Conservation (phyloP, 2,797 vertebrate species). For the Arremon brunneinucha region DNA sequence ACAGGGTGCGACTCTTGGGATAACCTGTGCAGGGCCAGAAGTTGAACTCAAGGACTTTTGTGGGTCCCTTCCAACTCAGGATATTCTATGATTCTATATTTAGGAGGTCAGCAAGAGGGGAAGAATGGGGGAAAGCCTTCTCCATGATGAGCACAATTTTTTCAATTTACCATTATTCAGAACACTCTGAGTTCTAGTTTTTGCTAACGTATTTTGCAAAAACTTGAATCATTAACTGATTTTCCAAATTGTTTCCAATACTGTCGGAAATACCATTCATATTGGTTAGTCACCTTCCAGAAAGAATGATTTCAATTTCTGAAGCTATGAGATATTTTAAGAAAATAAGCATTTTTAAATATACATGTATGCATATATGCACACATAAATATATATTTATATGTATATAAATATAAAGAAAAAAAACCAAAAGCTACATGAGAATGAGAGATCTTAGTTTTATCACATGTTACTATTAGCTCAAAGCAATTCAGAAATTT, state of each 20-base stretch:
- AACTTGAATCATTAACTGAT: not conserved
- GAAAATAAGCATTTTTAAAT: not conserved
- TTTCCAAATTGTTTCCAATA: not conserved
- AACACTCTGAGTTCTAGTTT: not conserved
- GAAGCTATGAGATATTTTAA: not conserved
- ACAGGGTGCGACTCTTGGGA: not conserved
- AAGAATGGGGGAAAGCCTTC: not conserved
- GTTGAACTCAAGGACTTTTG: not conserved
- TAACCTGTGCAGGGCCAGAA: not conserved
- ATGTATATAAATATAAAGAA: not conserved
- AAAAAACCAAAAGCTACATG: not conserved
- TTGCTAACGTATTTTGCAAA: not conserved
- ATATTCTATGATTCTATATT: not conserved
- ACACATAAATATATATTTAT: not conserved
- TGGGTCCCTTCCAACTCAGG: not conserved
- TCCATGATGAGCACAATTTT: not conserved
- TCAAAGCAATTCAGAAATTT: not conserved
- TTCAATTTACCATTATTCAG: not conserved
- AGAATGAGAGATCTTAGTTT: not conserved
- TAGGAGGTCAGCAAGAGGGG: not conserved
- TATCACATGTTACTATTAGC: not conserved
- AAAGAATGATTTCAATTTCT: not conserved
- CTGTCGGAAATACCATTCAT: not conserved
- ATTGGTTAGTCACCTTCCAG: not conserved
- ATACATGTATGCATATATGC: not conserved